Base-by-base conservation (phyloP, 2,888 invertebrate species). In the Eutolmus rufibarbis region DNA sequence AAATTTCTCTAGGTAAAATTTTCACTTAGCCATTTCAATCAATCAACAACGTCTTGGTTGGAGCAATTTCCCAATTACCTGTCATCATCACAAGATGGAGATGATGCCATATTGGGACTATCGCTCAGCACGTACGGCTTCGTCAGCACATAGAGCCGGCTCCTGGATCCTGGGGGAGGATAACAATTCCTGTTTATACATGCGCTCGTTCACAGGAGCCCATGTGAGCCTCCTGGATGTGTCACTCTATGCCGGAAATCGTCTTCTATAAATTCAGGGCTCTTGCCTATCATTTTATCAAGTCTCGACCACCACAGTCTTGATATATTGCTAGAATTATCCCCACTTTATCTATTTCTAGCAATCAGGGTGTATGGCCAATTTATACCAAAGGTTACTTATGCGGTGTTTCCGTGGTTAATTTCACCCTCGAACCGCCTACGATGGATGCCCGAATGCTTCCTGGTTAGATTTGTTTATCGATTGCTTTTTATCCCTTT, bases 11-110 rank as follows among this genome's bases (percentile, higher is more conserved):
- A 66, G 66, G 84, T 74, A 74, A 57, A 84, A 84, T 84, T 66
- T 84, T 74, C 57, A 74, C 74, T 87, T 16, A 76, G 31, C 78
- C 57, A 77, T 87, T 76, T 40, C 86, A 88, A 87, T 88, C 86
- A 87, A 88, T 88, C 84, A 88, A 88, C 88, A 87, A 84, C 87
- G 31, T 78, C 76, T 74, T 81, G 87, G 87, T 86, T 78, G 82
- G 87, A 84, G 78, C 87, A 86, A 88, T 88, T 88, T 87, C 84
- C 87, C 88, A 88, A 88, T 88, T 88, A 88, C 88, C 87, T 88
- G 88, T 87, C 88, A 66, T 82, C 81, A 84, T 37, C 37, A 23
- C 84, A 84, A 84, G 84, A 74, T 40, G 84, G 74, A 84, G 84
- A 84, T 40, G 84, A 84, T 84, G 84, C 66, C 84, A 84, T 84